Evolutionary conservation across 2,113 vertebrate genomes (phyloP).

Genomic region (Microcebus murinus): DNA sequence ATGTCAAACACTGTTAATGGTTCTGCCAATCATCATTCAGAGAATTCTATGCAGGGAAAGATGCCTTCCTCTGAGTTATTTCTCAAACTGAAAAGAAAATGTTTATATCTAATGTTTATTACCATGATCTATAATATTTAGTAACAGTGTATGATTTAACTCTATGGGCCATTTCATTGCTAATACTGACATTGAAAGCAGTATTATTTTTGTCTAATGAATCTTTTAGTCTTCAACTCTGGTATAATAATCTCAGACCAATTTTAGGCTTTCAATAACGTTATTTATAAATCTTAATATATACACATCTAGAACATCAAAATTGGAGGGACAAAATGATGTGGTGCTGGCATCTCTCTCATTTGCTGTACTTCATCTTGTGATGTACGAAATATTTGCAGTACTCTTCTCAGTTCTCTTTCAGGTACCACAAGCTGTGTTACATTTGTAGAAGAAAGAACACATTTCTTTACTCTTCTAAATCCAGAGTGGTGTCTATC

Average conservation of each 20-base stretch:
- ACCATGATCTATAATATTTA: neutral
- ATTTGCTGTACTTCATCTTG: neutral
- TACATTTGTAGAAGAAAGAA: neutral
- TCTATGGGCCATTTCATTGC: neutral
- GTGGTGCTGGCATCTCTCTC: neutral
- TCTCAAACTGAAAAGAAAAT: neutral
- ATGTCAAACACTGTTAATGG: neutral
- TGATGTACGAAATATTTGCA: neutral
- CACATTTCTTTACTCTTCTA: neutral
- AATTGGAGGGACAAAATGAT: neutral
- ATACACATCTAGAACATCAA: neutral
- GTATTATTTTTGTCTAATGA: neutral
- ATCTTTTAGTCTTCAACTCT: neutral
- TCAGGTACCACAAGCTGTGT: neutral
- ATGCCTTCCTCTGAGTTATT: neutral
- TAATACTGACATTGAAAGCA: neutral
- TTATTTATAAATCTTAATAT: neutral
- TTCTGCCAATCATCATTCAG: neutral
- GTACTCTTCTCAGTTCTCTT: neutral
- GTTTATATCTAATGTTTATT: neutral
- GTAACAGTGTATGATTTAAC: neutral
- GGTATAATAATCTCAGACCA: neutral
- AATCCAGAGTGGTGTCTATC: neutral
- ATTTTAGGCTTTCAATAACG: neutral
- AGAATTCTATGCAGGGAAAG: neutral